These are phyloP conservation scores for Ennomos fuscantarius DNA, from an alignment of 2,888 invertebrate species.

Conservation along the genomic window DNA sequence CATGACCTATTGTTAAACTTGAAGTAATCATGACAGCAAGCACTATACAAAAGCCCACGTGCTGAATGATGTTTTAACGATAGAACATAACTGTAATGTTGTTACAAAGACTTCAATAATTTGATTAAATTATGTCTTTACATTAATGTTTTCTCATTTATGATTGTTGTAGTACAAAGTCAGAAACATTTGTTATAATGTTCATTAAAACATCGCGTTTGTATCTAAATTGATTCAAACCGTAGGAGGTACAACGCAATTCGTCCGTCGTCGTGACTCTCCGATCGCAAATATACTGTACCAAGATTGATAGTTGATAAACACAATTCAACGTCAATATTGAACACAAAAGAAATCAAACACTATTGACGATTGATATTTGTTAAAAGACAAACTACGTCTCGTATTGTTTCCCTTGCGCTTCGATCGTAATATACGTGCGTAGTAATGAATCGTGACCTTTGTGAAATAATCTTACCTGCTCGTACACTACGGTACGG, in stretches of 20 bases:
- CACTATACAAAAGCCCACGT: not conserved
- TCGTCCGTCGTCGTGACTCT: not conserved
- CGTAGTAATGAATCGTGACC: slow-evolving; percentile 37
- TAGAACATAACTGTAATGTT: slow-evolving; percentile 9
- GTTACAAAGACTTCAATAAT: slow-evolving; percentile 4
- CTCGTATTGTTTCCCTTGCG: slow-evolving; percentile 36
- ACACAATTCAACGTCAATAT: slow-evolving; percentile 26
- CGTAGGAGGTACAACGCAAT: not conserved
- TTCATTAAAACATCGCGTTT: slow-evolving; percentile 4
- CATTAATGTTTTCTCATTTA: slow-evolving; percentile 3
- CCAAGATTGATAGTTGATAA: slow-evolving; percentile 38
- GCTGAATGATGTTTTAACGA: slow-evolving; percentile 7
- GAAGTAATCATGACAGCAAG: slow-evolving; percentile 6
- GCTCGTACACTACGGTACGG: slow-evolving; percentile 15
- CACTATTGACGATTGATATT: slow-evolving; percentile 42
- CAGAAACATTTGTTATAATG: not conserved
- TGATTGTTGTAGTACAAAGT: not conserved
- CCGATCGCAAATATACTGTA: not conserved
- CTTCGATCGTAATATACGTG: slow-evolving; percentile 25
- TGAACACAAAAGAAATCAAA: slow-evolving; percentile 43
- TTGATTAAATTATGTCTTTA: slow-evolving; percentile 12
- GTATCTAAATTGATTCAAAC: slow-evolving; percentile 4
- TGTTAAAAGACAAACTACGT: slow-evolving; percentile 28
- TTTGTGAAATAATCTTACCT: slow-evolving; percentile 34
- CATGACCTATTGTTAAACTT: slow-evolving; percentile 1